Base-by-base conservation (phyloP, 2,888 invertebrate genomes). In the Nudaria mundana region DNA sequence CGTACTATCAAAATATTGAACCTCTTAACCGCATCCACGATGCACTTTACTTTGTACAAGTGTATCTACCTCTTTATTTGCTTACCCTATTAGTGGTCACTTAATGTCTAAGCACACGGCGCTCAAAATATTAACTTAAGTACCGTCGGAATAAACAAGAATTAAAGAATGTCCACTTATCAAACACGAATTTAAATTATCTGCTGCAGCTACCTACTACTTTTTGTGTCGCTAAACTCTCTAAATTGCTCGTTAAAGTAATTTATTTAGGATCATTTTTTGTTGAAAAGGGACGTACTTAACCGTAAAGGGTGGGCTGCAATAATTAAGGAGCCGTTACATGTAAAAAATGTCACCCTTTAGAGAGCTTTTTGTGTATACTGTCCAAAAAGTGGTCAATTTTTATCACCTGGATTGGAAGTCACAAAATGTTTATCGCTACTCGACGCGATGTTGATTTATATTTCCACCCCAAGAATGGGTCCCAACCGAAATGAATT, bases 401-500 rank as follows among this genome's bases (percentile, higher is more conserved):
- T 85, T 84, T 87, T 87, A 83, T 87, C 86, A 86, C 84, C 85
- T 86, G 86, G 72, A 66, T 71, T 85, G 80, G 83, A 81, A 86
- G 85, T 86, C 84, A 86, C 79, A 85, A 85, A 87, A 83, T 85
- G 84, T 87, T 88, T 87, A 87, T 88, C 86, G 76, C 83, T 77
- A 82, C 86, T 87, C 76, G 71, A 78, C 72, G 76, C 73, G 78
- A 71, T 79, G 86, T 84, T 87, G 87, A 88, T 88, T 86, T 87
- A 87, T 85, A 73, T 66, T 78, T 85, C 85, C 84, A 83, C 78
- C 84, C 84, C 68, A 60, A 75, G 72, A 67, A 68, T 35, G 63
- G 61, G 63, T 54, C 69, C 71, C 66, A 60, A 65, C 73, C 66
- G 59, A 77, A 85, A 86, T 82, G 81, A 84, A 85, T 87, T 83